Conservation (phyloP, 2,888 invertebrate species). For the Lapara coniferarum region DNA sequence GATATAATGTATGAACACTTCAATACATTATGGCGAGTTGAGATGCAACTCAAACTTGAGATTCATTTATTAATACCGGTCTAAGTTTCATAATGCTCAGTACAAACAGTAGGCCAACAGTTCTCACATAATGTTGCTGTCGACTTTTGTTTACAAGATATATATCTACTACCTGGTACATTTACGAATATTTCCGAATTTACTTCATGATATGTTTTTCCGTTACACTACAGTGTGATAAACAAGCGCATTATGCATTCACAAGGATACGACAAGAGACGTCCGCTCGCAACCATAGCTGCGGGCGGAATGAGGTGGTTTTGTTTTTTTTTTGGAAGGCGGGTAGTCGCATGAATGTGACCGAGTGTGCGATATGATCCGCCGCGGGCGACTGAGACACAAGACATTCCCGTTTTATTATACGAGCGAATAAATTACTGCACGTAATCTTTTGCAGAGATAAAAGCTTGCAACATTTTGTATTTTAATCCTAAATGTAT, state of each 20-base stretch:
- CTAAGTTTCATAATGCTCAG: too few relatives aligned
- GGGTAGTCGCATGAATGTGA: conserved; percentile 73
- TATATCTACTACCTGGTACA: too few relatives aligned
- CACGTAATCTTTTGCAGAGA: conserved; percentile 46
- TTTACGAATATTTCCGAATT: too few relatives aligned
- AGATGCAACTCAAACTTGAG: too few relatives aligned
- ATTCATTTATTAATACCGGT: too few relatives aligned
- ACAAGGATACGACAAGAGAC: conserved; percentile 64
- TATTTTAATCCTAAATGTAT: too few relatives aligned
- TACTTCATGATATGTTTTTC: conserved; percentile 5
- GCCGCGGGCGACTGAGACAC: conserved; percentile 62
- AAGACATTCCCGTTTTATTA: conserved; percentile 46
- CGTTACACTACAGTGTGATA: conserved; percentile 51
- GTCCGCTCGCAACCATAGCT: conserved; percentile 61
- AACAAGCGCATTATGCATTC: conserved; percentile 56
- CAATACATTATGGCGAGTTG: too few relatives aligned
- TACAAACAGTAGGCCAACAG: too few relatives aligned
- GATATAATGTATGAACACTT: too few relatives aligned
- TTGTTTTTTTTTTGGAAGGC: conserved; percentile 46
- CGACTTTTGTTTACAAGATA: too few relatives aligned
- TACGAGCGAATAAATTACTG: conserved; percentile 54
- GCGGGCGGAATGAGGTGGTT: conserved; percentile 56
- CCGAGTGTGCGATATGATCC: conserved; percentile 68
- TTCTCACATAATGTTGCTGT: too few relatives aligned
- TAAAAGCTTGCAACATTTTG: conserved; percentile 38